Conservation (phyloP, 2,797 vertebrate species). For the Sebastes vulpes region DNA sequence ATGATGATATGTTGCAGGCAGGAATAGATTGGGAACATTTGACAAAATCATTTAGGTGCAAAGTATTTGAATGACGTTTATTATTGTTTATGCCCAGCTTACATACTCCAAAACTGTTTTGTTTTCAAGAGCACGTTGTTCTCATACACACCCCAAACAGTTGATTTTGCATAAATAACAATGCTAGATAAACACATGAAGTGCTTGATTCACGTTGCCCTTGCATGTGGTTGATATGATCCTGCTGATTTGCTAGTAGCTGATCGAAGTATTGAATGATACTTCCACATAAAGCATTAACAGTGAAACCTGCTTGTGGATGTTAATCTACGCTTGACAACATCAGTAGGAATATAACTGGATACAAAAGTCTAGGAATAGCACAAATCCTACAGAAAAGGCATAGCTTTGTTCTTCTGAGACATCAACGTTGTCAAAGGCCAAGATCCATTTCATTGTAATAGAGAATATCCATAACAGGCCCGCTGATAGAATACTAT, state of each 20-base stretch:
- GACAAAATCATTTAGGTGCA: neutral
- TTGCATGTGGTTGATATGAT: slow-evolving; percentile 2
- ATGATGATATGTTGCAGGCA: neutral
- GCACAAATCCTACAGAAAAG: neutral
- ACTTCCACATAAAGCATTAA: neutral
- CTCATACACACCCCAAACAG: neutral
- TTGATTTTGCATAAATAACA: neutral
- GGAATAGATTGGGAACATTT: neutral
- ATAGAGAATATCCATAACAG: slow-evolving; percentile 6
- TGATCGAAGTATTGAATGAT: neutral
- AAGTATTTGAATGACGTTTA: neutral
- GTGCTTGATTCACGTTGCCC: neutral
- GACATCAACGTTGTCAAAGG: neutral
- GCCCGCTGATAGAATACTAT: neutral
- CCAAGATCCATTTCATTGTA: slow-evolving; percentile 4
- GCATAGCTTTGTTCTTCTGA: neutral
- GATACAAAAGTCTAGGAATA: neutral
- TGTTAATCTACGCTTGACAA: neutral
- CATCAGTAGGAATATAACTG: neutral
- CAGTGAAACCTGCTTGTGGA: neutral
- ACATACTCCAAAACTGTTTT: neutral
- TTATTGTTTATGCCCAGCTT: neutral
- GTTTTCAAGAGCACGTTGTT: neutral
- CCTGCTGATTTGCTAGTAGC: neutral
- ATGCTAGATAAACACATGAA: neutral